phyloP scores from a whole-genome alignment of 2,888 invertebrate genomes.

The Calliscelio sp. region DNA sequence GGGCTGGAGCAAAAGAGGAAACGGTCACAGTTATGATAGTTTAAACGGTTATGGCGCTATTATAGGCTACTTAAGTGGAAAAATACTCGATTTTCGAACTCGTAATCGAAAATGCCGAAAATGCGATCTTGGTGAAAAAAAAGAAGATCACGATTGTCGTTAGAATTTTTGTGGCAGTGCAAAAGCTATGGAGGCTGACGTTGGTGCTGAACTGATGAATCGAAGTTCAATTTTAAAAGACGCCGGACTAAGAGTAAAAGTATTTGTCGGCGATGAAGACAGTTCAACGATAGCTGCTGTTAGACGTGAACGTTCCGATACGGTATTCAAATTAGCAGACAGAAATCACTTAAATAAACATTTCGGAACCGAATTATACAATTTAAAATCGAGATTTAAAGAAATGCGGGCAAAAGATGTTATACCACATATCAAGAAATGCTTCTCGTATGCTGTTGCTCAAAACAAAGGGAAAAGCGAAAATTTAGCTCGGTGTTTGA shows the following conservation, averaged over 20 bases:
- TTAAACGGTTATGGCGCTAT: not conserved
- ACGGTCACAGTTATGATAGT: conserved; percentile 6
- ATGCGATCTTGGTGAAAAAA: not conserved
- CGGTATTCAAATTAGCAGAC: conserved; percentile 27
- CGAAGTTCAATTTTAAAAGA: conserved; percentile 71
- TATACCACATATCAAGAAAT: conserved; percentile 38
- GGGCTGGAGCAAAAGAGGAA: conserved; percentile 18
- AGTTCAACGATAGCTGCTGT: conserved; percentile 74
- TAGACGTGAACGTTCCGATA: conserved; percentile 28
- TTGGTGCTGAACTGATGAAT: conserved; percentile 70
- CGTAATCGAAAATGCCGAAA: not conserved
- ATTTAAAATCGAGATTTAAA: not conserved
- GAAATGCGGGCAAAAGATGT: conserved; percentile 11
- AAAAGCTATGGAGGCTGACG: conserved; percentile 78
- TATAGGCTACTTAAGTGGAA: not conserved
- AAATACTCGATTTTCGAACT: conserved; percentile 6
- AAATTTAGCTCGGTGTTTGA: conserved; percentile 11
- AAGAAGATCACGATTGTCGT: conserved; percentile 16
- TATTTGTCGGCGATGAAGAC: conserved; percentile 76
- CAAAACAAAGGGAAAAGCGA: conserved; percentile 40
- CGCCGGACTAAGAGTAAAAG: conserved; percentile 57
- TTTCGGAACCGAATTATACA: conserved; percentile 17
- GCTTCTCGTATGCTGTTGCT: conserved; percentile 40
- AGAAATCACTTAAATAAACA: conserved; percentile 34
- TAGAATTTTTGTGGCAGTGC: conserved; percentile 44